phyloP scores from a whole-genome alignment of 2,113 vertebrate species.

The Scomber scombrus region DNA sequence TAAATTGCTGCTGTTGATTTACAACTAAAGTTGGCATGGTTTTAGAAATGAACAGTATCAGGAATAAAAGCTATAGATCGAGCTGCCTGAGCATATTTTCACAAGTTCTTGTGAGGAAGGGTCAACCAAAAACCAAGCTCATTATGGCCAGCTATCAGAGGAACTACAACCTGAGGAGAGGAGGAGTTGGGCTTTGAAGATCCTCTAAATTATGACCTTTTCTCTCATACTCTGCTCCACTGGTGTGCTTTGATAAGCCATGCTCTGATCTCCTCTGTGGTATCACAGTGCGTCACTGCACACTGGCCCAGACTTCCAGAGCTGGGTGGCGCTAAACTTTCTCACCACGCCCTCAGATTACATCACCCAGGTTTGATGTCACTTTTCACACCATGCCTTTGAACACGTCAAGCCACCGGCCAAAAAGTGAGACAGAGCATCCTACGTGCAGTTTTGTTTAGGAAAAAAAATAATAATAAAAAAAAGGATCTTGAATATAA shows the following conservation, averaged over 20 bases:
- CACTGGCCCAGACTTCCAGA: slow-evolving; percentile 28
- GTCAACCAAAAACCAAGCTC: slow-evolving; percentile 63
- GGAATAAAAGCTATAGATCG: slow-evolving; percentile 22
- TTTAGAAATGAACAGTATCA: slow-evolving; percentile 39
- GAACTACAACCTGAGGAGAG: slow-evolving; percentile 60
- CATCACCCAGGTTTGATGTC: slow-evolving; percentile 69
- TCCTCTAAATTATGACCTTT: slow-evolving; percentile 76
- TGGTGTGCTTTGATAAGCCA: slow-evolving; percentile 81
- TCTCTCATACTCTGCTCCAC: slow-evolving; percentile 59
- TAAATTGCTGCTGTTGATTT: slow-evolving; percentile 56
- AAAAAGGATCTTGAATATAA: slow-evolving; percentile 34
- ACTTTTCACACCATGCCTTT: slow-evolving; percentile 63
- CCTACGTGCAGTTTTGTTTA: not conserved
- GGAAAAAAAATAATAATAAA: not conserved
- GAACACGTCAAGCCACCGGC: slow-evolving; percentile 54
- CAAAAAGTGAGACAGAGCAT: slow-evolving; percentile 26
- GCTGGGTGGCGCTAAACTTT: slow-evolving; percentile 61
- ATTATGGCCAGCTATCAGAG: slow-evolving; percentile 65
- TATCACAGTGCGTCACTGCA: slow-evolving; percentile 54
- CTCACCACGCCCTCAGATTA: slow-evolving; percentile 68
- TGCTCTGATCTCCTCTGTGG: slow-evolving; percentile 67
- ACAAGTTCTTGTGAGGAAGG: slow-evolving; percentile 17
- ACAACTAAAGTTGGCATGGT: slow-evolving; percentile 46
- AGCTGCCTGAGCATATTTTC: slow-evolving; percentile 26
- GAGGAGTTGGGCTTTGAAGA: slow-evolving; percentile 76